phyloP scores from a whole-genome alignment of 1,140 invertebrate species.

The Leptinotarsa lineolata region DNA sequence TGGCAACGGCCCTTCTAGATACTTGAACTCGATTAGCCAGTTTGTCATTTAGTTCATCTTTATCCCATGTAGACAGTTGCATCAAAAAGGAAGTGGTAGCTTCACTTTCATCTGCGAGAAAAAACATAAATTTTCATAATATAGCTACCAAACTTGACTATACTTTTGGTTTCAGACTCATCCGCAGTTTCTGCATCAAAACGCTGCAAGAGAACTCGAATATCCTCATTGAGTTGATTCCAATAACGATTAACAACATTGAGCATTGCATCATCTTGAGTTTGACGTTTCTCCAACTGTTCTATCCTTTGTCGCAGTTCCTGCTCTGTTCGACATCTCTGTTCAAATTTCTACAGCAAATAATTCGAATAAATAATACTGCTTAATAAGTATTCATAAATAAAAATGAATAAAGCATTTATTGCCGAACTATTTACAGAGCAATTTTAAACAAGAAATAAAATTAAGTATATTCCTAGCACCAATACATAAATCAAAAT shows the following conservation, averaged over 20 bases:
- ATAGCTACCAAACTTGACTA: slow-evolving; percentile 32
- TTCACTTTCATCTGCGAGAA: slow-evolving; percentile 87
- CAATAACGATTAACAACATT: slow-evolving; percentile 98
- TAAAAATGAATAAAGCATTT: no score
- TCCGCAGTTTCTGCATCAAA: slow-evolving; percentile 98
- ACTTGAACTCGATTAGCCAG: slow-evolving; percentile 92
- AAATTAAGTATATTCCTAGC: no score
- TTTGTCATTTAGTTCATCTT: slow-evolving; percentile 95
- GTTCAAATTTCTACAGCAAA: slow-evolving; percentile 76
- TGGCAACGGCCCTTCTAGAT: slow-evolving; percentile 90
- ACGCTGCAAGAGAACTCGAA: slow-evolving; percentile 88
- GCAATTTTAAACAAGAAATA: no score
- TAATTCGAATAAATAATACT: neutral
- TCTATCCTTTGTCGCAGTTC: slow-evolving; percentile 92
- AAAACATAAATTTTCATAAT: neutral
- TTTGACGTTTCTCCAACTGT: slow-evolving; percentile 94
- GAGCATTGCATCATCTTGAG: slow-evolving; percentile 95
- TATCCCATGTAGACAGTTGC: slow-evolving; percentile 97
- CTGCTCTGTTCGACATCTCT: slow-evolving; percentile 84
- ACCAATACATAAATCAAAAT: no score
- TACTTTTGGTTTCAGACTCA: slow-evolving; percentile 93
- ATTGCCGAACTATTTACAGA: no score
- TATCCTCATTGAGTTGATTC: slow-evolving; percentile 97
- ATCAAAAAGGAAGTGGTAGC: slow-evolving; percentile 95
- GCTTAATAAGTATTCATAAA: neutral